Evolutionary conservation across 2,797 vertebrate species (phyloP), one percentile per base, ranked within the genome.

Genomic region (Champsocephalus gunnari): DNA sequence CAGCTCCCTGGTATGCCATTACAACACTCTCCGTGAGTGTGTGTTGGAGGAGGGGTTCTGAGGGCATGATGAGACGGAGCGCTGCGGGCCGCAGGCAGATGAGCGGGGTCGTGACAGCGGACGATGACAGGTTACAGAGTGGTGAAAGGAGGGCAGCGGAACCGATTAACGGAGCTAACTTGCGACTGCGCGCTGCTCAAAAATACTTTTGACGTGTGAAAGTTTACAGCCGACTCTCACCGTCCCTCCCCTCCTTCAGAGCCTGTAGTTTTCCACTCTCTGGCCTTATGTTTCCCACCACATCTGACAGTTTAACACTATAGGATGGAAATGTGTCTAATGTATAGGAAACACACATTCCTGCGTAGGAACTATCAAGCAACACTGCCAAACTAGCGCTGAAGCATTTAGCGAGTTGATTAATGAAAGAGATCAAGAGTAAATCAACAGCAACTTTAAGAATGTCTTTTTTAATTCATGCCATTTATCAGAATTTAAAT

Each of bases 1-100:
- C 89, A 89, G 92, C 93, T 92, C 89, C 89, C 73, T 92, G 91
- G 93, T 92, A 93, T 94, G 92, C 87, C 85, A 87, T 92, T 91
- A 90, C 84, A 88, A 86, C 87, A 90, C 78, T 85, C 7, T 73
- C 70, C 49, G 71, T 83, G 73, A 73, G 67, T 71, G 66, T 73
- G 70, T 70, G 60, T 43, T 5, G 50, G 76, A 66, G 81, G 75
- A 72, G 72, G 85, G 77, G 80, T 57, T 75, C 74, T 50, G 66
- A 83, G 85, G 87, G 87, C 86, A 92, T 87, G 90, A 91, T 77
- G 73, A 90, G 87, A 84, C 87, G 83, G 84, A 74, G 75, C 82
- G 47, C 32, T 53, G 76, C 71, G 80, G 72, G 77, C 85, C 28
- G 64, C 80, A 81, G 79, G 81, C 86, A 81, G 87, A 92, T 88